These are phyloP conservation scores for Aradus depressus DNA, from an alignment of 2,888 invertebrate species.

Conservation along the genomic window DNA sequence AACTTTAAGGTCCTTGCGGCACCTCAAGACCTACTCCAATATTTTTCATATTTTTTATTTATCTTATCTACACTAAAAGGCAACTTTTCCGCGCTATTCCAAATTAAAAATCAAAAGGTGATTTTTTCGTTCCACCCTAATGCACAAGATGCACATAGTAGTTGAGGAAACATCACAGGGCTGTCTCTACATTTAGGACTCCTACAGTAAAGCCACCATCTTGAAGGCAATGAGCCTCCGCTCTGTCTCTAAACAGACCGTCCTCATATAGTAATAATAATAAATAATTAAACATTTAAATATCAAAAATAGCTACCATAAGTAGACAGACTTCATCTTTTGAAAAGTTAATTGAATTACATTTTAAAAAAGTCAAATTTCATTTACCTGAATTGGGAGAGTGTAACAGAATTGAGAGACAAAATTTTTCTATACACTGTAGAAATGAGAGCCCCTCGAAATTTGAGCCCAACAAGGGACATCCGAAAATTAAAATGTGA, in stretches of 20 bases:
- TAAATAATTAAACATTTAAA: conserved; percentile 16
- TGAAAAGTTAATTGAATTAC: conserved; percentile 19
- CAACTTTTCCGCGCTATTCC: too few relatives aligned
- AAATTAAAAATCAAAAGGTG: too few relatives aligned
- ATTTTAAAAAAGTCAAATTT: neutral
- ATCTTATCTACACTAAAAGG: too few relatives aligned
- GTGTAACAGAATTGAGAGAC: conserved; percentile 37
- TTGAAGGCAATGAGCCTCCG: too few relatives aligned
- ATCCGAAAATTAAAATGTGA: conserved; percentile 85
- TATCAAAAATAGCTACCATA: conserved; percentile 35
- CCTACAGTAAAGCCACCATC: too few relatives aligned
- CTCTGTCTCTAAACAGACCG: conserved; percentile 19
- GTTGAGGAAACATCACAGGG: too few relatives aligned
- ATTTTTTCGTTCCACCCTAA: too few relatives aligned
- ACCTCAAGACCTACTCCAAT: too few relatives aligned
- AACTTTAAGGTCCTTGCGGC: too few relatives aligned
- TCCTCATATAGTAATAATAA: neutral
- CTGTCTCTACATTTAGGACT: too few relatives aligned
- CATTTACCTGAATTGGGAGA: conserved; percentile 35
- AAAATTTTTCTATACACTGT: conserved; percentile 65
- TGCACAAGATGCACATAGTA: too few relatives aligned
- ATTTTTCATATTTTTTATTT: too few relatives aligned
- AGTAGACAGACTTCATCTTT: conserved; percentile 34
- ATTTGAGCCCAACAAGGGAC: conserved; percentile 71
- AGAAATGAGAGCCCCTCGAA: conserved; percentile 73